Evolutionary conservation across 92 coral and sea anemone genomes (phyloP).

Genomic region (Paramuricea clavata): DNA sequence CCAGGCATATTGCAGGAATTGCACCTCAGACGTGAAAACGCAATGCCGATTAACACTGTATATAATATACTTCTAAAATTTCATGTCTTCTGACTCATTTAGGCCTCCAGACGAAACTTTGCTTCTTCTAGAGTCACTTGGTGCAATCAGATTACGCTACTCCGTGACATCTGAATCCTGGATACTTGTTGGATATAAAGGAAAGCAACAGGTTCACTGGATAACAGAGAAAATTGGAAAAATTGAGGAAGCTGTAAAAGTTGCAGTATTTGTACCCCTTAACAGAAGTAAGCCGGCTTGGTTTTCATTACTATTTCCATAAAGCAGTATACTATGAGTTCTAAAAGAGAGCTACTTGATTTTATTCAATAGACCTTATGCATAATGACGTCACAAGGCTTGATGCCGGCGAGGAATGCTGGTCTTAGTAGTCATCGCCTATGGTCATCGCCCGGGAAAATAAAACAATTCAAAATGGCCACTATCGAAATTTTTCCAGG

Average conservation of each 20-base stretch:
- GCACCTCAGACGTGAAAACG: too few species aligned
- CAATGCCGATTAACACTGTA: not conserved
- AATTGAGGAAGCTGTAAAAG: not conserved
- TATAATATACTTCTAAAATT: not conserved
- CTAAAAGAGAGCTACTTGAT: too few species aligned
- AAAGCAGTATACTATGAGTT: too few species aligned
- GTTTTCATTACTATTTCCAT: not conserved
- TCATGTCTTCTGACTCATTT: not conserved
- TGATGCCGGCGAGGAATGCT: too few species aligned
- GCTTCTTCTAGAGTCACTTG: constrained; percentile 11
- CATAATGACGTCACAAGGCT: too few species aligned
- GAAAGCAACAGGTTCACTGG: constrained; percentile 15
- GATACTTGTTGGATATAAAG: constrained; percentile 39
- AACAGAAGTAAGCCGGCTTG: constrained; percentile 11
- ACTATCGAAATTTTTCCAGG: too few species aligned
- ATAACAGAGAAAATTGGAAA: constrained; percentile 18
- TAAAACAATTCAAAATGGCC: too few species aligned
- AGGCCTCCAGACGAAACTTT: constrained; percentile 22
- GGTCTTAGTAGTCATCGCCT: too few species aligned
- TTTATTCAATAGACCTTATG: too few species aligned
- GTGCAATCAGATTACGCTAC: constrained; percentile 28
- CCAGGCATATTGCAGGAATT: not conserved
- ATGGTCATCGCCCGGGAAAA: too few species aligned
- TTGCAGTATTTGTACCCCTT: constrained; percentile 29
- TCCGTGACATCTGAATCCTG: not conserved